Base-by-base conservation (phyloP, 2,113 vertebrate species). In the Marcusenius ussheri region DNA sequence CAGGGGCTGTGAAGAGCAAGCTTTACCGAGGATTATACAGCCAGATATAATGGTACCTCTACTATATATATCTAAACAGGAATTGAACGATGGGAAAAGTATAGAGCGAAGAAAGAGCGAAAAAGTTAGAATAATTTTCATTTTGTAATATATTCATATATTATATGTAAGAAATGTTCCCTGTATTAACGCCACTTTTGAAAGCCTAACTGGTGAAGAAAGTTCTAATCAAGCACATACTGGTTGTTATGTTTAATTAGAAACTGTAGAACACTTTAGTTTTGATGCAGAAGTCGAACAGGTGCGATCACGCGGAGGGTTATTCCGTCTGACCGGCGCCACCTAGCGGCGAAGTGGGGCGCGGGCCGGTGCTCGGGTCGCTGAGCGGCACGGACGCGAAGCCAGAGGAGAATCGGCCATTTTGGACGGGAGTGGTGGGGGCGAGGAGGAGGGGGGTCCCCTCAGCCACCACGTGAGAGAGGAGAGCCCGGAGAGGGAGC, bases 381-480 rank as follows among this genome's bases (percentile, higher is more conserved):
- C 10, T 35, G 77, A 51, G 51, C 42, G 24, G 39, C 9, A 1
- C 49, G 56, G 80, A 56, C 46, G 77, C 83, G 3, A 92, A n/a
- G 27, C 95, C 95, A 96, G 95, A 96, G 96, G 95, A 8, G 93
- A 89, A 90, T 92, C 95, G 95, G 97, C 97, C 97, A 97, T 98
- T 97, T 98, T 97, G 96, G 93, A 96, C 95, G 94, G 92, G 94
- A 94, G 94, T 19, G 53, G 53, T 4, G 17, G 51, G 50, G 15
- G 47, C 94, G 93, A 94, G 93, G 94, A 39, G 21, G 46, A 2
- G 42, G 45, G 83, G 45, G 83, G 94, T 94, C 93, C 94, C 96
- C 95, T 96, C 94, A 95, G 95, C 96, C 95, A 97, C 96, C 97
- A 98, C 96, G 97, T 98, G 97, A 97, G 95, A 92, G 95, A 96